These are phyloP conservation scores for Acronicta alni DNA, from an alignment of 2,888 invertebrate genomes.

Conservation along the genomic window DNA sequence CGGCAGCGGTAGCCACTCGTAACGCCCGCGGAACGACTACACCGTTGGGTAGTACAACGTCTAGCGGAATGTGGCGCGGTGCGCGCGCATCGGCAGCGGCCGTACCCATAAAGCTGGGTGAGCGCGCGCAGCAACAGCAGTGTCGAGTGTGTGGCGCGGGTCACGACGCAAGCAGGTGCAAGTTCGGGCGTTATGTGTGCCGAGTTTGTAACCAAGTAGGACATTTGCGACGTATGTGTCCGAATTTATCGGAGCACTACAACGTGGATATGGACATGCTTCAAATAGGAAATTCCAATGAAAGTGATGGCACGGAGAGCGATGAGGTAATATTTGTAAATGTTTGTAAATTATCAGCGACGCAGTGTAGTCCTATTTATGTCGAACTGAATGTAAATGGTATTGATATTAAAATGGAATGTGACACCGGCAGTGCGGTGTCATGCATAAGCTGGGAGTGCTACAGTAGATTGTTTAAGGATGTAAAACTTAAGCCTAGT, in stretches of 20 bases:
- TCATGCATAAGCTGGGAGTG: slow-evolving; percentile 1
- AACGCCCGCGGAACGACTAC: no score
- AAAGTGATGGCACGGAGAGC: background rate
- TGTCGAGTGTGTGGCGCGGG: background rate
- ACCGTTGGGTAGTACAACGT: no score
- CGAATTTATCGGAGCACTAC: background rate
- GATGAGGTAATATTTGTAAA: background rate
- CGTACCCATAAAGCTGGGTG: background rate
- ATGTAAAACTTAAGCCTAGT: background rate
- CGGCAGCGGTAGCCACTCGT: no score
- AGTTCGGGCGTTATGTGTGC: background rate
- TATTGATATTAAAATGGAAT: slow-evolving; percentile 2
- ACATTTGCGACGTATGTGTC: background rate
- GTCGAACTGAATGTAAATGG: background rate
- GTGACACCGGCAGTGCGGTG: slow-evolving; percentile 6
- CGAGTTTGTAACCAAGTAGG: background rate
- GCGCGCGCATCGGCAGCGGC: background rate
- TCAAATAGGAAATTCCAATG: background rate
- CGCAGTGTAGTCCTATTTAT: no score
- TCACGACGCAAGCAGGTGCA: background rate
- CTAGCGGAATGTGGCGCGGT: background rate
- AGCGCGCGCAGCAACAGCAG: background rate
- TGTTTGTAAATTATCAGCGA: no score
- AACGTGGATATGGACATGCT: background rate
- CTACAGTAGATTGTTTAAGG: background rate